Evolutionary conservation across 2,888 invertebrate genomes (phyloP), one percentile per base, ranked within the genome.

Genomic region (Drosophila falleni): DNA sequence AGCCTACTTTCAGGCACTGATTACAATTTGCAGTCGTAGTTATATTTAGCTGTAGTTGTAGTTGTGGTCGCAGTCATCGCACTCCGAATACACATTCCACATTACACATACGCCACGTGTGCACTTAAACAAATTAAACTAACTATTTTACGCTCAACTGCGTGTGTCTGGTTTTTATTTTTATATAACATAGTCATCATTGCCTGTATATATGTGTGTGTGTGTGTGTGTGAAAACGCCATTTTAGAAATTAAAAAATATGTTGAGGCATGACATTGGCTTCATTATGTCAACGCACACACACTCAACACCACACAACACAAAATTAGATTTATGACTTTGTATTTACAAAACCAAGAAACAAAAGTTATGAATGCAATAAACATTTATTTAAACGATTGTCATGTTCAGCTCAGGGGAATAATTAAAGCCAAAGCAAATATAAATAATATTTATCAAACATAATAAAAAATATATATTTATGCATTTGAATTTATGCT

Each of bases 121-220:
- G 78, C 89, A 88, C 84, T 84, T 86, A 86, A 74, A 82, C 69
- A 86, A 83, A 84, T 84, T 84, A 84, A 86, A 74, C 72, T 64
- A 86, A 74, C 82, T 65, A 80, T 85, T 79, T 64, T 71, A 55
- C 70, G 61, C 46, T 59, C 46, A 80, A 70, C 51, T 67, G 70
- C 63, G 60, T 64, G 50, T 47, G 74, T 69, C 74, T 73, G 69
- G 37, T 50, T 35, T 64, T 29, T 64, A 33, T 42, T 42, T 75
- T 50, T 23, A n/a, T 39, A 51, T 15, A 16, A 16, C 11, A n/a
- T n/a, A 47, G 42, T 33, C 3, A 26, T 19, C 53, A 16, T 13
- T 49, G 54, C 39, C 15, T 39, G 47, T 39, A n/a, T 39, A 15
- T 33, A 13, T 37, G 39, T 16, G 13, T 31, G 47, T 53, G 13